A percentile compares a stretch with the other conserved stretches of the same genome.
Evolutionary conservation across 2,888 invertebrate genomes (phyloP).

Genomic region (Ashinkailepas kermadecensis): DNA sequence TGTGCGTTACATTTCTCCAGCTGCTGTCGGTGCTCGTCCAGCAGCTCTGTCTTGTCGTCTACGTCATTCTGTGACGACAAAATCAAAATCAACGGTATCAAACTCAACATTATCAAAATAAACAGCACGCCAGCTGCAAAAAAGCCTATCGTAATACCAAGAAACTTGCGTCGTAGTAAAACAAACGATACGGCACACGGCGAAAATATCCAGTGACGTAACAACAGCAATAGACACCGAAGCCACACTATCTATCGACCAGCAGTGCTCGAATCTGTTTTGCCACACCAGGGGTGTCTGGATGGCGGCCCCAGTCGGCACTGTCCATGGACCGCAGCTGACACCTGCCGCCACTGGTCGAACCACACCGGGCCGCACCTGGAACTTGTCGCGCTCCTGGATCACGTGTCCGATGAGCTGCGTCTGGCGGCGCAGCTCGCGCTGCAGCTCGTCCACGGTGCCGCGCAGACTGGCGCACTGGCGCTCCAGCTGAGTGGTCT

Average conservation of each 20-base stretch:
- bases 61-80: slow-evolving; percentile 29
- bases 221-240: too few relatives aligned
- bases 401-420: slow-evolving; percentile 1
- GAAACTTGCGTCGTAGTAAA: too few relatives aligned
- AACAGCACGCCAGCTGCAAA: too few relatives aligned
- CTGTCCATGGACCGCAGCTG: background rate
- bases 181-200: too few relatives aligned
- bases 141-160: too few relatives aligned
- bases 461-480: slow-evolving; percentile 22
- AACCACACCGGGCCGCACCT: slow-evolving; percentile 23
- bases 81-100: too few relatives aligned
- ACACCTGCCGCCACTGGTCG: slow-evolving; percentile 3
- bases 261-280: too few relatives aligned
- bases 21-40: slow-evolving; percentile 29
- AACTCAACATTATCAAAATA: too few relatives aligned
- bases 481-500: background rate
- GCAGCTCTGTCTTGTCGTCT: slow-evolving; percentile 30
- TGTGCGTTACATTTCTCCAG: slow-evolving; percentile 29
- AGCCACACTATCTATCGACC: too few relatives aligned
- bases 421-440: slow-evolving; percentile 19
- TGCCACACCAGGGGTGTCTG: too few relatives aligned
- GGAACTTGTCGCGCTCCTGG: slow-evolving; percentile 14
- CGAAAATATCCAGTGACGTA: too few relatives aligned
- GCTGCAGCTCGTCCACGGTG: slow-evolving; percentile 19
- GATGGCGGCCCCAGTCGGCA: too few relatives aligned